A percentile compares a stretch with the other conserved stretches of the same genome.
phyloP scores from a whole-genome alignment of 2,888 invertebrate species.

The Xylota sylvarum region DNA sequence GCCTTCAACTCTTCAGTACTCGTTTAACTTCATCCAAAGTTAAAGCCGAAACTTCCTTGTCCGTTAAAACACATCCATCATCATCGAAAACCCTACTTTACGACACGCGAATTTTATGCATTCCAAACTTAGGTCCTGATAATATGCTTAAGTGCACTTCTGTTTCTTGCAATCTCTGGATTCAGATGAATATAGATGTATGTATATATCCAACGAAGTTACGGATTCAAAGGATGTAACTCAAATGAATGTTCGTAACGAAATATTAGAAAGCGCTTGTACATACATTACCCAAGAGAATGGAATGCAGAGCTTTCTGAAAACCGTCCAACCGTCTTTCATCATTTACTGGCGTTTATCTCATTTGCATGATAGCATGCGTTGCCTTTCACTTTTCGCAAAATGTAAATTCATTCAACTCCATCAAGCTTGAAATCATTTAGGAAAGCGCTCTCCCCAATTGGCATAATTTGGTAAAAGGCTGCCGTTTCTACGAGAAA shows the following conservation, averaged over 20 bases:
- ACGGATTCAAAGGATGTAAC: slow-evolving; percentile 26
- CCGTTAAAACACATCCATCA: too few relatives aligned
- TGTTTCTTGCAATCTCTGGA: too few relatives aligned
- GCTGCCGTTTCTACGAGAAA: slow-evolving; percentile 30
- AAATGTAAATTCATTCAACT: slow-evolving; percentile 38
- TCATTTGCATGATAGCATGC: slow-evolving; percentile 45
- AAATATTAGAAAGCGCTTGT: neutral
- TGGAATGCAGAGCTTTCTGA: neutral
- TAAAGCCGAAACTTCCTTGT: too few relatives aligned
- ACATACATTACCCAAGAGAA: slow-evolving; percentile 12
- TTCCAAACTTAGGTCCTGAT: too few relatives aligned
- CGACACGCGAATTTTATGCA: too few relatives aligned
- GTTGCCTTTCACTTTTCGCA: slow-evolving; percentile 1
- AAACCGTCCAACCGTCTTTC: slow-evolving; percentile 3
- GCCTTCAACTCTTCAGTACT: too few relatives aligned
- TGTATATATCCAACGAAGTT: too few relatives aligned
- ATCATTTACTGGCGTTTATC: neutral
- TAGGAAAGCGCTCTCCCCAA: slow-evolving; percentile 25
- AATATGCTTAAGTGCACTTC: too few relatives aligned
- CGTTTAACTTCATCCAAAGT: too few relatives aligned
- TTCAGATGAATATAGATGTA: too few relatives aligned
- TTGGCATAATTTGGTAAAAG: slow-evolving; percentile 43
- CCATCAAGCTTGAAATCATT: slow-evolving; percentile 37
- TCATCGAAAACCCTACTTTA: too few relatives aligned
- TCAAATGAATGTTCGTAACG: slow-evolving; percentile 35